Evolutionary conservation across 2,113 vertebrate species (phyloP).

Genomic region (Mungos mungo): DNA sequence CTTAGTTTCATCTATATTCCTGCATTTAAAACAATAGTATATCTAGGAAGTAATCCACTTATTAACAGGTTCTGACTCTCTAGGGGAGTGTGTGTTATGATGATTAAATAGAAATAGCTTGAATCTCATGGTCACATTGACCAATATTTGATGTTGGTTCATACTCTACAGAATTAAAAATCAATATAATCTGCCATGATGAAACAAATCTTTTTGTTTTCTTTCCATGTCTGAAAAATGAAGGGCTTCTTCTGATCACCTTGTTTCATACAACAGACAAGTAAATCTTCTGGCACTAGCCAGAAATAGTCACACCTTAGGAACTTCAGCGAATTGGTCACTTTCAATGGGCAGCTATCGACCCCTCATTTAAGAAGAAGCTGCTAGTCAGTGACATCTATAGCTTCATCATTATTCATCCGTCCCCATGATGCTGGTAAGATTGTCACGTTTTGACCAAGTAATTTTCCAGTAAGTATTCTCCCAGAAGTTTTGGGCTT

Average conservation of each 20-base stretch:
- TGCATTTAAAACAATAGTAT: neutral
- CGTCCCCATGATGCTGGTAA: neutral
- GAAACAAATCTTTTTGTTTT: neutral
- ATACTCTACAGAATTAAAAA: neutral
- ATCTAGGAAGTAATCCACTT: neutral
- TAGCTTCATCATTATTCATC: neutral
- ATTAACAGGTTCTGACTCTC: neutral
- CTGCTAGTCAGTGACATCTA: no score
- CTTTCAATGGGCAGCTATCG: neutral
- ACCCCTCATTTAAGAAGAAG: neutral
- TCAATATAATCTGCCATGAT: neutral
- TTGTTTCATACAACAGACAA: slow-evolving; percentile 21
- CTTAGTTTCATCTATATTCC: neutral
- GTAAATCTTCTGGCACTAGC: neutral
- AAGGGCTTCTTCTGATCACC: slow-evolving; percentile 6
- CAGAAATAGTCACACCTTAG: neutral
- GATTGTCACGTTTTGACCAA: neutral
- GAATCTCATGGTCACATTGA: neutral
- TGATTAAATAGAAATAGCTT: neutral
- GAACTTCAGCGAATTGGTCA: neutral
- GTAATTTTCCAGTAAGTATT: neutral
- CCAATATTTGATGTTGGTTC: neutral
- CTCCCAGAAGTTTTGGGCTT: neutral
- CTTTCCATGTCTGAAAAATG: neutral
- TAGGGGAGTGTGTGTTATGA: neutral